phyloP scores from a whole-genome alignment of 2,797 vertebrate genomes.

The Sebastes variabilis region DNA sequence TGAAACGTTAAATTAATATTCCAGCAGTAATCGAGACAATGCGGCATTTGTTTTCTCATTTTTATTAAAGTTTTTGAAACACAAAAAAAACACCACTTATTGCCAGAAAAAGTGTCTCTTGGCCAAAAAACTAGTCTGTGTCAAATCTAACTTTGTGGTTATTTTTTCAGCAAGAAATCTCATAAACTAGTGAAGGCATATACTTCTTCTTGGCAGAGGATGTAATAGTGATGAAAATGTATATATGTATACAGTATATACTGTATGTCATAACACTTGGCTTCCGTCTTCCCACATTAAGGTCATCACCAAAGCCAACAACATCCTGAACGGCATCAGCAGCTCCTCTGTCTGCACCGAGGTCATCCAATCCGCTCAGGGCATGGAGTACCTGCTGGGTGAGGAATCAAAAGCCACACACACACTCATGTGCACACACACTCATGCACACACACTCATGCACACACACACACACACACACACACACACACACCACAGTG shows the following conservation, averaged over 20 bases:
- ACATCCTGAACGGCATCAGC: conserved; percentile 97
- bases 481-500: neutral
- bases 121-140: neutral
- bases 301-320: conserved; percentile 98
- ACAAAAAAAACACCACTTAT: neutral
- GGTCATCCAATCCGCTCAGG: conserved; percentile 98
- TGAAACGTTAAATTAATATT: neutral
- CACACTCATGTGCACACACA: neutral
- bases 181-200: neutral
- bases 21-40: neutral
- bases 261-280: neutral
- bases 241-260: neutral
- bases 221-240: neutral
- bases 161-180: neutral
- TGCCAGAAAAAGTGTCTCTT: neutral
- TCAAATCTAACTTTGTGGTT: neutral
- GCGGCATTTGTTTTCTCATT: neutral
- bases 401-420: conserved; percentile 57
- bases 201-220: neutral
- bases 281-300: conserved; percentile 64
- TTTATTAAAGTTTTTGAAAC: neutral
- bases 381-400: conserved; percentile 99
- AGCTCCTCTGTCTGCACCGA: conserved; percentile 97
- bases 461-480: neutral
- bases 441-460: neutral